Evolutionary conservation across 2,113 vertebrate species (phyloP), one percentile per base, ranked within the genome.

Genomic region (Noturus placidus): DNA sequence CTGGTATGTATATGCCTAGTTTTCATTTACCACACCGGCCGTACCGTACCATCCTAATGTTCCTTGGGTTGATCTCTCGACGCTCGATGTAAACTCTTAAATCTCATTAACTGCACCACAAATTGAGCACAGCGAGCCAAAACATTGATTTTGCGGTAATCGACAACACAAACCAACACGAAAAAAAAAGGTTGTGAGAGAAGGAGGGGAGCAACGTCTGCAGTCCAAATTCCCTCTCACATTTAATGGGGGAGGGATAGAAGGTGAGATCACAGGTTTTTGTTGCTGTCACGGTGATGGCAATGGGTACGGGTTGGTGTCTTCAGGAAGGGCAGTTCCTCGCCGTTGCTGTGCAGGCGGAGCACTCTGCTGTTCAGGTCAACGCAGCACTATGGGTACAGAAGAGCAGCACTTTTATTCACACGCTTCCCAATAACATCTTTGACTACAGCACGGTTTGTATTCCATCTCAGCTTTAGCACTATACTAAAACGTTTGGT

Each of bases 291-390:
- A 25, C 92, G 89, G 61, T 79, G 93, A 90, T 93, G 95, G 92
- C 93, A 92, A 90, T 89, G 93, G 92, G 87, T 91, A 85, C 91
- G 86, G 19, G 79, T 78, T 3, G 91, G 76, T 10, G 92, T 86
- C n/a, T 93, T 94, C 91, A 98, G 91, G 93, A 98, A 97, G 88
- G 96, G 97, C 90, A 99, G 94, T 91, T 97, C 97, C 82, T 96
- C 94, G 82, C 90, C 93, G 2, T 94, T 93, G 78, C 93, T 94
- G 89, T 94, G 94, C 88, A 96, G 94, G 84, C 93, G 94, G 91
- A 98, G 94, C 72, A 96, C 94, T 85, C 94, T 94, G 11, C 87
- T 93, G 69, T 95, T 94, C 93, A 99, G 93, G 93, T 98, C 97
- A 42, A 98, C 93, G 91, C 97, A 98, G 93, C 97, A 96, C 97